Evolutionary conservation across 2,113 vertebrate genomes (phyloP), one percentile per base, ranked within the genome.

Genomic region (Rutilus rutilus): DNA sequence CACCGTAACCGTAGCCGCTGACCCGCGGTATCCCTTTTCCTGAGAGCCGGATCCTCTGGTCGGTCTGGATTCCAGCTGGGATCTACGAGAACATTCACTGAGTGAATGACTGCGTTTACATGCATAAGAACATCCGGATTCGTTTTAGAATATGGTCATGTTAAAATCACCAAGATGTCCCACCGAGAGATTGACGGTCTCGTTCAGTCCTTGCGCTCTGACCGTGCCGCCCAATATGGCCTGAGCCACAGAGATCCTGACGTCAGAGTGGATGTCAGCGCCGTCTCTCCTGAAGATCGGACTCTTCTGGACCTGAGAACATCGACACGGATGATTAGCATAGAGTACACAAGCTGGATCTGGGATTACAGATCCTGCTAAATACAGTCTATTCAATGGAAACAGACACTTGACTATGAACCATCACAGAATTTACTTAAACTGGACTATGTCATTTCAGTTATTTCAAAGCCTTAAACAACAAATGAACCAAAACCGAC

Each of bases 211-310:
- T 77, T 97, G 97, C 1, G 97, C 64, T 47, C 96, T 92, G 85
- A 96, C 96, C 1, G 97, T 97, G 30, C 98, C 98, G 3, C 98
- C 98, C 42, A 99, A 95, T 78, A 99, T 90, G 2, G 98, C 97
- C 92, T 99, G 98, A 23, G 97, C 98, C 89, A 99, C 86, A 0
- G 98, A 98, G 86, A 99, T 90, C 0, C 88, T 91, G 73, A 98
- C 95, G 81, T 99, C 97, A 0, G 98, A 99, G 88, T 99, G 98
- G 92, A 99, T 94, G 78, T 99, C 98, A n/a, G 98, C 96, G 0
- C 98, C 96, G 0, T 98, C 97, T 83, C 98, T 96, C 93, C 96
- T 95, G 93, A 99, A 99, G 86, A 96, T 90, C 0, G 97, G 93
- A 91, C 98, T 99, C 87, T 95, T 99, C 87, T 99, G 97, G 86